These are phyloP conservation scores for Thymelicus sylvestris DNA, from an alignment of 2,888 invertebrate species.

Conservation along the genomic window DNA sequence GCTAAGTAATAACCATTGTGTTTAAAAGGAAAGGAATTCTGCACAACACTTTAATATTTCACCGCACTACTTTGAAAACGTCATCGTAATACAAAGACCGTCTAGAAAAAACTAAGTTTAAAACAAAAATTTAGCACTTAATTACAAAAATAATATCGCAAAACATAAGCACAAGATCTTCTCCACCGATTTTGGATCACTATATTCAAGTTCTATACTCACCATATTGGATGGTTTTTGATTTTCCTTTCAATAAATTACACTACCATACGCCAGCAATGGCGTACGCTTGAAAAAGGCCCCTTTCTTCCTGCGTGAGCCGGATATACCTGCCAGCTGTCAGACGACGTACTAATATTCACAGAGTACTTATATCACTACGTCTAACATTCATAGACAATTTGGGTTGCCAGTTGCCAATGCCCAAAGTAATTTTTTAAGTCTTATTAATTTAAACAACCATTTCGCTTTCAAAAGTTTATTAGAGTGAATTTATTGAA, in stretches of 20 bases:
- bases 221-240: conserved; percentile 94
- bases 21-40: conserved; percentile 14
- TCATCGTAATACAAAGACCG: conserved; percentile 72
- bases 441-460: no score
- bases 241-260: conserved; percentile 88
- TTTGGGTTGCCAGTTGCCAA: conserved; percentile 48
- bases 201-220: conserved; percentile 75
- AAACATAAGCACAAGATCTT: conserved; percentile 56
- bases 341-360: conserved; percentile 53
- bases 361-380: no score
- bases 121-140: conserved; percentile 51
- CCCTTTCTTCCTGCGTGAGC: conserved; percentile 58
- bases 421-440: no score
- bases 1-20: background rate
- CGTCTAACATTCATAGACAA: conserved; percentile 62
- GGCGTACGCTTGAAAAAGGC: conserved; percentile 93
- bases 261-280: conserved; percentile 94
- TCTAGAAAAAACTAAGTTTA: conserved; percentile 56
- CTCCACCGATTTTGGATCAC: conserved; percentile 61
- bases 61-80: conserved; percentile 71
- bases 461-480: no score
- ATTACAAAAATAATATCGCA: conserved; percentile 64
- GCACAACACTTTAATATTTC: conserved; percentile 56
- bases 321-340: conserved; percentile 69
- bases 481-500: no score